A percentile compares a stretch with the other conserved stretches of the same genome.
Evolutionary conservation across 2,888 invertebrate genomes (phyloP).

Genomic region (Euspilapteryx auroguttella): DNA sequence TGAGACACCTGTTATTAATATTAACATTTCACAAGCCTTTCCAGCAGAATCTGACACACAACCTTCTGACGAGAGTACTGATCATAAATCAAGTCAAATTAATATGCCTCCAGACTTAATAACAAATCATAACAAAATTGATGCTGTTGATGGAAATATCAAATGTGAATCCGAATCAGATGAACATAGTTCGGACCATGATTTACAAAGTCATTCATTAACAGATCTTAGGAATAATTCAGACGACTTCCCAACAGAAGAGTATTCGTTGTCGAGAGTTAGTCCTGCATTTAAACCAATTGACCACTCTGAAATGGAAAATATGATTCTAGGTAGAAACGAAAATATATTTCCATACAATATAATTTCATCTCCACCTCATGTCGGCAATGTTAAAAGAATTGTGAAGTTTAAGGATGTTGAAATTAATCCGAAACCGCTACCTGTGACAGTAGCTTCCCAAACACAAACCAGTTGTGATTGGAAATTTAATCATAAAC

Average conservation of each 20-base stretch:
- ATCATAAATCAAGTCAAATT: conserved; percentile 10
- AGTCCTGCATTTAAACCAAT: conserved; percentile 14
- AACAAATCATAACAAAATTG: conserved; percentile 57
- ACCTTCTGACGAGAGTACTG: conserved; percentile 41
- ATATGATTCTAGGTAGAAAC: conserved; percentile 41
- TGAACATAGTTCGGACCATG: not conserved
- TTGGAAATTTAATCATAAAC: not conserved
- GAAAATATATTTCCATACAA: conserved; percentile 42
- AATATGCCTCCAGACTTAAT: conserved; percentile 58
- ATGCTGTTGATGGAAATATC: conserved; percentile 10
- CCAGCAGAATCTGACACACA: conserved; percentile 36
- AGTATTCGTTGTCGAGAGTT: conserved; percentile 27
- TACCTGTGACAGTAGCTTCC: conserved; percentile 1
- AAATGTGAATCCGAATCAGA: not conserved
- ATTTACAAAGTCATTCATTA: not conserved
- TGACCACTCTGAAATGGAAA: conserved; percentile 23
- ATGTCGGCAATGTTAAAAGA: conserved; percentile 23
- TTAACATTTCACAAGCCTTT: conserved; percentile 62
- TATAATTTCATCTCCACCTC: conserved; percentile 35
- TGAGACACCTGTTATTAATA: conserved; percentile 54
- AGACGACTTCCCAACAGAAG: conserved; percentile 37
- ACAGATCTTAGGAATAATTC: conserved; percentile 6
- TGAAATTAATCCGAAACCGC: not conserved
- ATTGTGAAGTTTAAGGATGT: conserved; percentile 28
- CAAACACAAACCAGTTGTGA: conserved; percentile 3